Evolutionary conservation across 2,113 vertebrate species (phyloP).

Genomic region (Hepsetus odoe): DNA sequence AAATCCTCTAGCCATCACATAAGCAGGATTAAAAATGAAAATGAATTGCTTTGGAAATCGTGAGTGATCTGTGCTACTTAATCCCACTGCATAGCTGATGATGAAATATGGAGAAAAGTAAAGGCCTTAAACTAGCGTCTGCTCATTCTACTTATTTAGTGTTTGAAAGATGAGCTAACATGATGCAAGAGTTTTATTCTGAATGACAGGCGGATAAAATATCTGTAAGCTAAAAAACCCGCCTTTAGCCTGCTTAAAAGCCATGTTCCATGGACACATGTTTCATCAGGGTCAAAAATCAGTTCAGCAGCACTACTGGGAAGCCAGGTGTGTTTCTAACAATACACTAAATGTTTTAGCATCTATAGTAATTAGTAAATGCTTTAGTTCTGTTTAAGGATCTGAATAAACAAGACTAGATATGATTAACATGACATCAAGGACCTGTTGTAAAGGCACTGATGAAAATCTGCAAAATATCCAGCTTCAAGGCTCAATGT

Average conservation of each 20-base stretch:
- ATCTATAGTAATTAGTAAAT: no score
- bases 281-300: neutral
- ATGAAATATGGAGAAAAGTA: constrained; percentile 37
- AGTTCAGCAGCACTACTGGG: neutral
- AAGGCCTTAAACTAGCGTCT: constrained; percentile 7
- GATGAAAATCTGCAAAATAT: no score
- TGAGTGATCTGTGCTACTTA: neutral
- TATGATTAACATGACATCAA: no score
- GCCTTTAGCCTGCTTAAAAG: neutral
- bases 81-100: constrained; percentile 26
- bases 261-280: neutral
- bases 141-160: neutral
- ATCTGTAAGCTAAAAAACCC: neutral
- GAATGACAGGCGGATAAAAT: neutral
- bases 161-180: constrained; percentile 10
- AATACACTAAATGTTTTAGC: neutral
- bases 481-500: no score
- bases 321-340: neutral
- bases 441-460: no score
- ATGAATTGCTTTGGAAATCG: neutral
- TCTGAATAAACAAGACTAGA: no score
- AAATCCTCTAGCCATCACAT: neutral
- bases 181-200: constrained; percentile 9
- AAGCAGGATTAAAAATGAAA: neutral
- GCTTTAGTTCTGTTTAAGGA: no score